phyloP scores from a whole-genome alignment of 2,888 invertebrate genomes.

The Hyalella azteca region DNA sequence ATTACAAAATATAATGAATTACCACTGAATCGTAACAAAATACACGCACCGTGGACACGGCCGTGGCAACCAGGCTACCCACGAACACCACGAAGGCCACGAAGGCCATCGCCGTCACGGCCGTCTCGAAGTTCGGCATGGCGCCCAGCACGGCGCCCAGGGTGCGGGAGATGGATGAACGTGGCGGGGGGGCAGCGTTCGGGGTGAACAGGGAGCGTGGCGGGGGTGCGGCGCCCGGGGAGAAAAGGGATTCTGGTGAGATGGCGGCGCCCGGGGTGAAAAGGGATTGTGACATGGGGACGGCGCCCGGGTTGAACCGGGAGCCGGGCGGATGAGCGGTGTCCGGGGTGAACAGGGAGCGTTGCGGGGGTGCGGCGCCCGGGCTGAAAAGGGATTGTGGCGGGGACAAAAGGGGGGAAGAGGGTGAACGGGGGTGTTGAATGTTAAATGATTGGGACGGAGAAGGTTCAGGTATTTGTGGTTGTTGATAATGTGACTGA shows the following conservation, averaged over 20 bases:
- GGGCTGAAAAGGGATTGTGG: too few species aligned
- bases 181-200: neutral
- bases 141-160: neutral
- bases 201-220: neutral
- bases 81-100: conserved; percentile 23
- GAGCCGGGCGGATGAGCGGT: neutral
- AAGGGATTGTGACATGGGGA: too few species aligned
- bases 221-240: too few species aligned
- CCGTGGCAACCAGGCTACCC: conserved; percentile 12
- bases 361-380: neutral
- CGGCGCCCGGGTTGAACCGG: neutral
- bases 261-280: too few species aligned
- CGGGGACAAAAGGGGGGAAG: too few species aligned
- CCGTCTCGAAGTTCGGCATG: conserved; percentile 29
- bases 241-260: too few species aligned
- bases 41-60: neutral
- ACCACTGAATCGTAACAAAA: too few species aligned
- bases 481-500: too few species aligned
- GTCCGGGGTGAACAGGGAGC: neutral
- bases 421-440: too few species aligned
- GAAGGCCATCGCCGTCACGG: conserved; percentile 27
- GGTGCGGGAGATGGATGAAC: neutral
- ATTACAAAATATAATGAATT: too few species aligned
- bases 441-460: too few species aligned
- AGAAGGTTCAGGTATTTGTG: too few species aligned